Evolutionary conservation across 1,140 invertebrate genomes (phyloP).

Genomic region (Cydia pomonella): DNA sequence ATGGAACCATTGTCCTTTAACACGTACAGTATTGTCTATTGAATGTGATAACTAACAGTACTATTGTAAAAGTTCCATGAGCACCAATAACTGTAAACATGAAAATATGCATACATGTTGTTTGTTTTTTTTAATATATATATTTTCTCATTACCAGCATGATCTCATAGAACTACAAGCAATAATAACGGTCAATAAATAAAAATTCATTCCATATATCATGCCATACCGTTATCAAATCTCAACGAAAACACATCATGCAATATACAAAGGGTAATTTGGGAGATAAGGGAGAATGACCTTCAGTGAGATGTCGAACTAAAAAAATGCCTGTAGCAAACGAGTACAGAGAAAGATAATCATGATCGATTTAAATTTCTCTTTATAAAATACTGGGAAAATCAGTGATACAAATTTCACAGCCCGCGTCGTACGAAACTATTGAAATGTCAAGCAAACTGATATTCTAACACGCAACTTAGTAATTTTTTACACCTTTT

Average conservation of each 20-base stretch:
- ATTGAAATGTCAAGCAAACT: slow-evolving; percentile 20
- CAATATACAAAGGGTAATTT: background rate
- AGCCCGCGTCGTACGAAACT: slow-evolving; percentile 24
- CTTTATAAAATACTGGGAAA: slow-evolving; percentile 30
- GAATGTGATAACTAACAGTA: slow-evolving; percentile 29
- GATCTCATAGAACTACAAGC: no score
- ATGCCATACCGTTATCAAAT: no score
- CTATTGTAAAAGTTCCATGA: slow-evolving; percentile 4
- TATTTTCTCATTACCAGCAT: no score
- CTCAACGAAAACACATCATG: no score
- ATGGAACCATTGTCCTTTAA: slow-evolving; percentile 29
- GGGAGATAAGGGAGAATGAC: background rate
- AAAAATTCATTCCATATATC: no score
- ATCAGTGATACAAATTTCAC: slow-evolving; percentile 7
- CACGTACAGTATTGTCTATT: slow-evolving; percentile 30
- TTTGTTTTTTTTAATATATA: no score
- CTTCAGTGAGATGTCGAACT: background rate
- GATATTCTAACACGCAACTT: slow-evolving; percentile 22
- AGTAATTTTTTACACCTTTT: slow-evolving; percentile 28
- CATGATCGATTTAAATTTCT: slow-evolving; percentile 18
- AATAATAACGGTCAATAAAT: no score
- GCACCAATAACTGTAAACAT: slow-evolving; percentile 27
- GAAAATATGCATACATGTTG: no score
- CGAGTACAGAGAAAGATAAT: slow-evolving; percentile 20
- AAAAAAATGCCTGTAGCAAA: background rate